phyloP scores from a whole-genome alignment of 1,140 invertebrate genomes.

The Orussus abietinus region DNA sequence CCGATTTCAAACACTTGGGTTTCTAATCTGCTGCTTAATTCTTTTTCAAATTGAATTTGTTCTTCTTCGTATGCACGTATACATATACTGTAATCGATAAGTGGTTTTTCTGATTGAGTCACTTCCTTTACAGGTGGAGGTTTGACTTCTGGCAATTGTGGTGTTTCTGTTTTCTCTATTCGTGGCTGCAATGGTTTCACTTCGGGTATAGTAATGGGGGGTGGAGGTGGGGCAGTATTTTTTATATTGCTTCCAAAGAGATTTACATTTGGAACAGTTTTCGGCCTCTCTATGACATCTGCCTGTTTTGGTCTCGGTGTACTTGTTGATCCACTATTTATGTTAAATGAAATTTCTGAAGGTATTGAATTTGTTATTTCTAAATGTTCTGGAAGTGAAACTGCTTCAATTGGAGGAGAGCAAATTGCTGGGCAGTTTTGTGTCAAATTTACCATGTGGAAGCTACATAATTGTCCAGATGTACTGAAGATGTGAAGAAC shows the following conservation, averaged over 20 bases:
- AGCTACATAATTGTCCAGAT: conserved; percentile 60
- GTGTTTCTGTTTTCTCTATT: conserved; percentile 14
- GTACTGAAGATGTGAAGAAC: conserved; percentile 58
- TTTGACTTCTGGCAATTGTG: no score
- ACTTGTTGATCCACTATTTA: conserved; percentile 30
- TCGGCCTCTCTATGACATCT: conserved; percentile 21
- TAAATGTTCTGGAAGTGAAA: conserved; percentile 13
- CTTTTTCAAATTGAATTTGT: conserved; percentile 52
- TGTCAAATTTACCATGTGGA: conserved; percentile 56
- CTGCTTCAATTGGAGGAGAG: conserved; percentile 38
- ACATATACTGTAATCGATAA: conserved; percentile 32
- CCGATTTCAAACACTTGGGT: conserved; percentile 38
- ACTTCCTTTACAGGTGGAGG: conserved; percentile 14
- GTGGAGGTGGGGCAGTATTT: no score
- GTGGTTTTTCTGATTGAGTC: conserved; percentile 12
- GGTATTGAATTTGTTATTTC: conserved; percentile 16
- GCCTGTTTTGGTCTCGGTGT: conserved; percentile 33
- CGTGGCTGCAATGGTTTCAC: conserved; percentile 21
- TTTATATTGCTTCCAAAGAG: conserved; percentile 14
- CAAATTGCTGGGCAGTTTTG: conserved; percentile 47
- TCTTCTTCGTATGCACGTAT: conserved; percentile 41
- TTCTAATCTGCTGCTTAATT: conserved; percentile 42
- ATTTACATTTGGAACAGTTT: conserved; percentile 11
- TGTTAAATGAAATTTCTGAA: conserved; percentile 32
- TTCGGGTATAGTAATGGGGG: no score